Evolutionary conservation across 2,797 vertebrate species (phyloP).

Genomic region (Centroberyx gerrardi): DNA sequence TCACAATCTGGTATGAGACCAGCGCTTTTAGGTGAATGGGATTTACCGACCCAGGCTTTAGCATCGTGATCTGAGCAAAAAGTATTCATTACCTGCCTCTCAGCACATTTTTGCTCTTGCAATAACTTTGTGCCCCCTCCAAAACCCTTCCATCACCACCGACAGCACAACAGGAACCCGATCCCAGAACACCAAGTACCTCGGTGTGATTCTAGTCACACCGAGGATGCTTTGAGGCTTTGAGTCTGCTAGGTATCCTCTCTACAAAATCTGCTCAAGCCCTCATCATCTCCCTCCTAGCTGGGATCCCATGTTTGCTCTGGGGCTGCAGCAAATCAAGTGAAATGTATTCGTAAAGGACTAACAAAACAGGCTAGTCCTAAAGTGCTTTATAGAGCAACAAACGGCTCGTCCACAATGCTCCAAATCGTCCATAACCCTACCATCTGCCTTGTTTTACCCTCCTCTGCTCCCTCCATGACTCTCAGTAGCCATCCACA

Average conservation of each 20-base stretch:
- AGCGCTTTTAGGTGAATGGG: neutral
- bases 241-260: too few species aligned
- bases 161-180: neutral
- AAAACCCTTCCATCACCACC: too few species aligned
- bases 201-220: neutral
- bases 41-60: neutral
- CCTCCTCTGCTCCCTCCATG: neutral
- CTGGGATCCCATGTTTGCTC: too few species aligned
- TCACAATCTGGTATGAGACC: neutral
- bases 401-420: conserved; percentile 17
- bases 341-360: neutral
- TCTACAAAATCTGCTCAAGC: too few species aligned
- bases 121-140: too few species aligned
- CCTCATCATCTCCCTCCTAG: too few species aligned
- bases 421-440: neutral
- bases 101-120: too few species aligned
- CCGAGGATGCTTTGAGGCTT: neutral
- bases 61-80: too few species aligned
- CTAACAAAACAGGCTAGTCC: neutral
- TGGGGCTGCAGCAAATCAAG: too few species aligned
- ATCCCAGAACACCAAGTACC: too few species aligned
- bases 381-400: conserved; percentile 23
- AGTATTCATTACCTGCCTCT: too few species aligned
- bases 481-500: conserved; percentile 5
- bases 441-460: neutral